Conservation (phyloP, 2,113 vertebrate genomes). For the Maccullochella peelii region DNA sequence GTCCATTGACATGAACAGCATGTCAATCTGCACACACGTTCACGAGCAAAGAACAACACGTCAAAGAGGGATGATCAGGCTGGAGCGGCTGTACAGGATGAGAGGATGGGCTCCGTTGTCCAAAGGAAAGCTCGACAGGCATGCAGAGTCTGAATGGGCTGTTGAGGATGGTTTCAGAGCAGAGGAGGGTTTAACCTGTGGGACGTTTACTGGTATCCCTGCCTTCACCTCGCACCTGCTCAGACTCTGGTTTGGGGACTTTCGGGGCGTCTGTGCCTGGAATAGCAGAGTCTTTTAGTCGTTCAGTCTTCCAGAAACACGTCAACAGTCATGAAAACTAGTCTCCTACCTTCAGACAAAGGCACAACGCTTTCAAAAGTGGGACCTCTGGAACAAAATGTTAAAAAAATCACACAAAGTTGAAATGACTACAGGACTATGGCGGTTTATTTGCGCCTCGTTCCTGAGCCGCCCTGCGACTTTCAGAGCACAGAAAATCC, state of each 20-base stretch:
- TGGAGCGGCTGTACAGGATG: background rate
- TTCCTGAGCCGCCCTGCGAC: background rate
- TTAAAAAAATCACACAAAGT: conserved; percentile 16
- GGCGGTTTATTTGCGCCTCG: background rate
- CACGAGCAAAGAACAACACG: conserved; percentile 12
- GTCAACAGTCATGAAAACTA: background rate
- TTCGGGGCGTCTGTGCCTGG: conserved; percentile 88
- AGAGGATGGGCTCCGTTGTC: background rate
- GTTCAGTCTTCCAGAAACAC: background rate
- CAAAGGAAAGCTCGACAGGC: conserved; percentile 6
- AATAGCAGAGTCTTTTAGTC: conserved; percentile 51
- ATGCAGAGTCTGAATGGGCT: conserved; percentile 57
- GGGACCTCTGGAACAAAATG: conserved; percentile 35
- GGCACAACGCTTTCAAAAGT: conserved; percentile 20
- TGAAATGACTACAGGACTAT: background rate
- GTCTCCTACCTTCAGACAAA: conserved; percentile 21
- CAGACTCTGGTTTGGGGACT: conserved; percentile 86
- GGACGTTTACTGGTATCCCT: conserved; percentile 84
- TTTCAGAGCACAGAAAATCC: too few species aligned
- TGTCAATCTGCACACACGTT: conserved; percentile 33
- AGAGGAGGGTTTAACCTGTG: conserved; percentile 77
- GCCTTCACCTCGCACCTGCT: conserved; percentile 88
- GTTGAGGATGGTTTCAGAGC: conserved; percentile 14
- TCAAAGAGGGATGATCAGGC: background rate
- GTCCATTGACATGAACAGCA: conserved; percentile 43